phyloP scores from a whole-genome alignment of 2,797 vertebrate species.

The Helarctos malayanus region DNA sequence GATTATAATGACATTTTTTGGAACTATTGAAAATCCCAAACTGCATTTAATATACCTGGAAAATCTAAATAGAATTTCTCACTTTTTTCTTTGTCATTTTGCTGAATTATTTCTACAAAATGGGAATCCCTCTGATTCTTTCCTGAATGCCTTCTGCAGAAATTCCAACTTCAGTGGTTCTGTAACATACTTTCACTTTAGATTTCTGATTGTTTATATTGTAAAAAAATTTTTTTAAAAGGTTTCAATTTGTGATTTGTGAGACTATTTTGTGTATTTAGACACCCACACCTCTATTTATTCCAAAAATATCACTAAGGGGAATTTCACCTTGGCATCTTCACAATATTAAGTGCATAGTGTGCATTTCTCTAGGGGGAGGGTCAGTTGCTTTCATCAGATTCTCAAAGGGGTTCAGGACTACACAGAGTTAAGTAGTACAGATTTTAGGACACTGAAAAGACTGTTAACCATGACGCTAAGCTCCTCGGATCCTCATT shows the following conservation, averaged over 20 bases:
- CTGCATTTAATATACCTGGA: background rate
- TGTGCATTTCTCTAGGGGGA: background rate
- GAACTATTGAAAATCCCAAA: background rate
- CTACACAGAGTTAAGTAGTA: background rate
- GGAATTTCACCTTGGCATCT: background rate
- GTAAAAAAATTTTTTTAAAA: background rate
- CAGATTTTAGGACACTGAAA: background rate
- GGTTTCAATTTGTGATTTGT: background rate
- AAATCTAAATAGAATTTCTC: background rate
- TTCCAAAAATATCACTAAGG: background rate
- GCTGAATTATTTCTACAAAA: background rate
- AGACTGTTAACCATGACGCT: background rate
- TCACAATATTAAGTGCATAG: background rate
- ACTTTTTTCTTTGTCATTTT: constrained; percentile 10
- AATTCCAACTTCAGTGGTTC: background rate
- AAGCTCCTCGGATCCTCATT: background rate
- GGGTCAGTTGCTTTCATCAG: background rate
- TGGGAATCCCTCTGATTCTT: background rate
- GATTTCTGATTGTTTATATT: background rate
- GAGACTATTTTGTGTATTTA: background rate
- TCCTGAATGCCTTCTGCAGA: background rate
- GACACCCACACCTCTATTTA: background rate
- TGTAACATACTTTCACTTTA: background rate
- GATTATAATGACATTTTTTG: background rate
- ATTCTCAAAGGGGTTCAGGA: background rate